Percentiles rank a stretch among this genome's conserved stretches.
Evolutionary conservation across 2,113 vertebrate species (phyloP).

Genomic region (Ailuropoda melanoleuca): DNA sequence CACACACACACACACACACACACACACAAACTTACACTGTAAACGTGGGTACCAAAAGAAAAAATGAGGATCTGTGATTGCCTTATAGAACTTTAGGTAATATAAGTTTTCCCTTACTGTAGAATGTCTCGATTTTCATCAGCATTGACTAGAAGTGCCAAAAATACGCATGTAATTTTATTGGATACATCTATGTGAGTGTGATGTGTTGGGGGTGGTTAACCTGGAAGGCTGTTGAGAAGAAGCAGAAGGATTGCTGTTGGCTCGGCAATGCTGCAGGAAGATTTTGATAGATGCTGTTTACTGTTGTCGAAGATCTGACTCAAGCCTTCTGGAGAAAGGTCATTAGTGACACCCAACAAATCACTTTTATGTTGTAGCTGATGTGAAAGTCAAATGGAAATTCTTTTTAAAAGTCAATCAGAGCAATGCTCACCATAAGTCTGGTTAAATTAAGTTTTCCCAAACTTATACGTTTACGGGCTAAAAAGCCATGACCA

Average conservation of each 20-base stretch:
- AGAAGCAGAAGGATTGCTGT: not conserved
- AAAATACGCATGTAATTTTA: not conserved
- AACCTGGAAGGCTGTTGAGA: not conserved
- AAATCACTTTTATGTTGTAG: slow-evolving; percentile 74
- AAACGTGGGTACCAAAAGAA: not conserved
- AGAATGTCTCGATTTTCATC: not conserved
- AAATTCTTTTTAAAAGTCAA: slow-evolving; percentile 73
- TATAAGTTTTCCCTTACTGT: not conserved
- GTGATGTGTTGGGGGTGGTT: not conserved
- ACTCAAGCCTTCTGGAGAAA: slow-evolving; percentile 69
- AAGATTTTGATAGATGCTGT: slow-evolving; percentile 67
- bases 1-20: not conserved
- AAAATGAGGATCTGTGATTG: not conserved
- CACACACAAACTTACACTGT: not conserved
- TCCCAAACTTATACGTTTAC: not conserved
- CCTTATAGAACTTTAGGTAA: not conserved
- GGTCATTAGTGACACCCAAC: slow-evolving; percentile 64
- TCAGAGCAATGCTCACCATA: slow-evolving; percentile 29
- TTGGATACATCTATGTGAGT: not conserved
- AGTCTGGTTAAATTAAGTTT: slow-evolving; percentile 55
- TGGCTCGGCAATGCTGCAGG: not conserved
- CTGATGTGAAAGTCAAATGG: slow-evolving; percentile 63
- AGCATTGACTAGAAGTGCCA: not conserved
- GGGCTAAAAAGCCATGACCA: not conserved
- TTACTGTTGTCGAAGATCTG: slow-evolving; percentile 53